phyloP scores from a whole-genome alignment of 2,797 vertebrate species.

The Artibeus lituratus region DNA sequence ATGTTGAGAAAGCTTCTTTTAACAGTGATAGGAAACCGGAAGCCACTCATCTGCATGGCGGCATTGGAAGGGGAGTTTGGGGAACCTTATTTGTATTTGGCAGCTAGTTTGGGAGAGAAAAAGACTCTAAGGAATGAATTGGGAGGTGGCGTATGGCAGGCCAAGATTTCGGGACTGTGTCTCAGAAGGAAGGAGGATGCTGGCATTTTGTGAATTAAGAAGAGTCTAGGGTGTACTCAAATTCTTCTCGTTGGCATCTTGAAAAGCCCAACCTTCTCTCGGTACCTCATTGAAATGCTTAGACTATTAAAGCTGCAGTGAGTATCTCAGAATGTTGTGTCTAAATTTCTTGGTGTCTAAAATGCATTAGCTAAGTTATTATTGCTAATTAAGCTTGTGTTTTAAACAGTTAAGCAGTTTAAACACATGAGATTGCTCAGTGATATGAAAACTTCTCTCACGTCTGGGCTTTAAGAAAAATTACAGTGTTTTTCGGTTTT shows the following conservation, averaged over 20 bases:
- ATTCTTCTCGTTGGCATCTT: not conserved
- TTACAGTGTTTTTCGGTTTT: constrained; percentile 28
- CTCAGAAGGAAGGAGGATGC: not conserved
- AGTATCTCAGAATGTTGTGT: not conserved
- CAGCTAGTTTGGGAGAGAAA: not conserved
- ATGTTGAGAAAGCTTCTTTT: not conserved
- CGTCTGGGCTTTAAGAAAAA: constrained; percentile 17
- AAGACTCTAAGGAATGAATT: not conserved
- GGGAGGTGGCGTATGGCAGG: not conserved
- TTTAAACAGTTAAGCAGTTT: not conserved
- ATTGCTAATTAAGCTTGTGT: not conserved
- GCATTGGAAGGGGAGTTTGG: not conserved
- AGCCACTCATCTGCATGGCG: not conserved
- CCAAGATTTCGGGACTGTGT: not conserved
- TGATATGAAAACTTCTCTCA: not conserved
- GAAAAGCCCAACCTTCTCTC: not conserved
- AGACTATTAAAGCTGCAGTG: not conserved
- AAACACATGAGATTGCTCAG: not conserved
- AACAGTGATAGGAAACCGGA: not conserved
- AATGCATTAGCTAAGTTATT: not conserved
- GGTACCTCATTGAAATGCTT: not conserved
- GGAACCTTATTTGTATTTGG: not conserved
- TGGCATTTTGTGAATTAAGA: not conserved
- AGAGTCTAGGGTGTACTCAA: not conserved
- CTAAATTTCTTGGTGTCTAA: not conserved